phyloP scores from a whole-genome alignment of 2,888 invertebrate species.

The Eucera pruinosa region DNA sequence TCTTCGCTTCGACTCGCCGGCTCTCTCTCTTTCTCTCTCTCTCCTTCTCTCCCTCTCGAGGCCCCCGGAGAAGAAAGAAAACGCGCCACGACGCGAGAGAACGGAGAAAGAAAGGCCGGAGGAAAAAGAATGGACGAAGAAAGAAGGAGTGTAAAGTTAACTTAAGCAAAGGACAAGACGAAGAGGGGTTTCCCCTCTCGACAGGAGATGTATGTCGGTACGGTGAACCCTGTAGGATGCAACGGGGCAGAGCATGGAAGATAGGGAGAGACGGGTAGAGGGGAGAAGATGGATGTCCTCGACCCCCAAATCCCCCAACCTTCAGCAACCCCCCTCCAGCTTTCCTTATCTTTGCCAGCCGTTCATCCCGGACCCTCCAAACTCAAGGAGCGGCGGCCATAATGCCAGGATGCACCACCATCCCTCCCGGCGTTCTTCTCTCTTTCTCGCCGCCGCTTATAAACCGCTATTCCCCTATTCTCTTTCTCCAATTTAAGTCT shows the following conservation, averaged over 20 bases:
- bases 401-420: conserved; percentile 82
- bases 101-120: conserved; percentile 24
- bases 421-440: conserved; percentile 59
- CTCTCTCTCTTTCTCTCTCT: background rate
- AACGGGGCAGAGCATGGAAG: conserved; percentile 70
- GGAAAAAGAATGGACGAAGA: conserved; percentile 41
- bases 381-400: conserved; percentile 83
- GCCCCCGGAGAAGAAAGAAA: conserved; percentile 22
- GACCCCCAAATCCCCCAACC: conserved; percentile 79
- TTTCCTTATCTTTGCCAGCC: conserved; percentile 73
- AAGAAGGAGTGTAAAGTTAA: conserved; percentile 78
- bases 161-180: conserved; percentile 78
- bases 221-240: conserved; percentile 78
- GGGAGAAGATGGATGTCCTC: conserved; percentile 84
- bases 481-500: conserved; percentile 80
- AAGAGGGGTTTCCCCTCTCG: conserved; percentile 78
- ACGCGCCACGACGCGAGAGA: background rate
- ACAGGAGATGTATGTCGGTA: conserved; percentile 77
- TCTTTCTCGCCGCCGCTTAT: conserved; percentile 2
- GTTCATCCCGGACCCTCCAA: conserved; percentile 80
- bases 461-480: conserved; percentile 12
- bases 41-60: background rate
- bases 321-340: conserved; percentile 62
- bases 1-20: background rate
- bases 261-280: conserved; percentile 56